Percentiles rank a stretch among this genome's conserved stretches.
These are phyloP conservation scores for Zonitis immaculata DNA, from an alignment of 2,888 invertebrate genomes.

Conservation along the genomic window DNA sequence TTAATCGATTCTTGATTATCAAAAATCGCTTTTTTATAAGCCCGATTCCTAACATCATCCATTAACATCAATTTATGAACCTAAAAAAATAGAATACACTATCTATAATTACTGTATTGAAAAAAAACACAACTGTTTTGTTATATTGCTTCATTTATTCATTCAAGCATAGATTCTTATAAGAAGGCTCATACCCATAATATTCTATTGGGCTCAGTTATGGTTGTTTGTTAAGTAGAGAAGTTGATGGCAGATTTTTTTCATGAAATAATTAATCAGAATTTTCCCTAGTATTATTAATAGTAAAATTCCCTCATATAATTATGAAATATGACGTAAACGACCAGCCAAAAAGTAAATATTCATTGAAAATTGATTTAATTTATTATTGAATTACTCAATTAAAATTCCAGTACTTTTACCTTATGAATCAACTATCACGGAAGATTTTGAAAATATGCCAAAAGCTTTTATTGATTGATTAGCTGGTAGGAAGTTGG, in stretches of 20 bases:
- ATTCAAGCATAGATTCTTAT: conserved; percentile 71
- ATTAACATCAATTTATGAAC: conserved; percentile 76
- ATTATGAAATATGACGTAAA: conserved; percentile 45
- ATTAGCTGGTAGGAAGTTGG: conserved; percentile 61
- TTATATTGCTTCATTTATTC: too few relatives aligned
- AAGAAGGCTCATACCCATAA: conserved; percentile 59
- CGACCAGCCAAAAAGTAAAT: conserved; percentile 21
- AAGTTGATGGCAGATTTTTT: too few relatives aligned
- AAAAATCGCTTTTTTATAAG: conserved; percentile 77
- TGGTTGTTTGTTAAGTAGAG: conserved; percentile 69
- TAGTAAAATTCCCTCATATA: conserved; percentile 61
- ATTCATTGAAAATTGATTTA: too few relatives aligned
- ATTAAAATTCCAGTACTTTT: too few relatives aligned
- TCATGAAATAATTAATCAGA: too few relatives aligned
- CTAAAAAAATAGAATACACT: too few relatives aligned
- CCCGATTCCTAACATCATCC: conserved; percentile 69
- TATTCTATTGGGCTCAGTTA: conserved; percentile 55
- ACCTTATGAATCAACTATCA: conserved; percentile 63
- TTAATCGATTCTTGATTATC: conserved; percentile 61
- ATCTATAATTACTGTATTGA: too few relatives aligned
- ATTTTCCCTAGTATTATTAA: conserved; percentile 59
- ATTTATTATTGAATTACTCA: too few relatives aligned
- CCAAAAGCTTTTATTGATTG: conserved; percentile 64
- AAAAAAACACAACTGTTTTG: too few relatives aligned
- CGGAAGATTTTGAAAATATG: conserved; percentile 69